Evolutionary conservation across 1,140 invertebrate species (phyloP).

Genomic region (Sinonovacula constricta): DNA sequence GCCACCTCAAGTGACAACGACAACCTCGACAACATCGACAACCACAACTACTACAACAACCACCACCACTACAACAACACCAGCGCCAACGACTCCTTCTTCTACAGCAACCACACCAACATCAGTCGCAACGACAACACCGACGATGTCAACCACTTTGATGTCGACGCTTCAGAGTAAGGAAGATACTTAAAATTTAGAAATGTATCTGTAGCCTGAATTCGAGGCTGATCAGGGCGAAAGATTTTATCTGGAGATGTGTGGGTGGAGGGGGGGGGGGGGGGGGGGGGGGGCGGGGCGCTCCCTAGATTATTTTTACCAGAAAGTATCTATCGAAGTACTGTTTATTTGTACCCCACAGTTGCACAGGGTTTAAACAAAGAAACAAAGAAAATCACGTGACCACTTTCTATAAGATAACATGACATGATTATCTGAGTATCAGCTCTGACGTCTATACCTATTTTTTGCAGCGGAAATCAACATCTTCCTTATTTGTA

Average conservation of each 20-base stretch:
- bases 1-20: background rate
- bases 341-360: no score
- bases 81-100: constrained; percentile 2
- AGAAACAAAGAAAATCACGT: no score
- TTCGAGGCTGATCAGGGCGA: background rate
- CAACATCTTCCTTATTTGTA: no score
- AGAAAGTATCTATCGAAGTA: no score
- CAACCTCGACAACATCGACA: background rate
- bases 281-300: no score
- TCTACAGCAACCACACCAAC: constrained; percentile 2
- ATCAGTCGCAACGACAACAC: background rate
- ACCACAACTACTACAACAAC: constrained; percentile 8
- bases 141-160: background rate
- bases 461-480: no score
- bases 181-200: background rate
- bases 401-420: no score
- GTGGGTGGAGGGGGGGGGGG: no score
- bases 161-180: background rate
- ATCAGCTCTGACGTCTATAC: no score
- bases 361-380: no score
- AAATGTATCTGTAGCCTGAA: background rate
- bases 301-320: background rate
- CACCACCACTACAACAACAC: constrained; percentile 2
- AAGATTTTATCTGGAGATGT: background rate
- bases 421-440: no score